Conservation (phyloP, 2,888 invertebrate species). For the Xylophagus ater region DNA sequence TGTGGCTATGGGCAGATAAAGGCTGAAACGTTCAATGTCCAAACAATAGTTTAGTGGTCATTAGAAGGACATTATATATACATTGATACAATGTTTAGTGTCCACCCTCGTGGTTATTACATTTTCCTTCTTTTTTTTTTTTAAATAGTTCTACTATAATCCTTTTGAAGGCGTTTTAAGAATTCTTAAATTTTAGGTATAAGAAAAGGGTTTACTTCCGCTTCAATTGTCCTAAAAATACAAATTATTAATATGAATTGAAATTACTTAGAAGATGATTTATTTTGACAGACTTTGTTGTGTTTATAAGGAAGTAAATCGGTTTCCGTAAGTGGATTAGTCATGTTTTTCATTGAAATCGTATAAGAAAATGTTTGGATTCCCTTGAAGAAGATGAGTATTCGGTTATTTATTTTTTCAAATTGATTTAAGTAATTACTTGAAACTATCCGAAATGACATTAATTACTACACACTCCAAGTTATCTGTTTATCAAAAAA, state of each 20-base stretch:
- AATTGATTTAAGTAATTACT: conserved; percentile 2
- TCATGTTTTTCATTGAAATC: conserved; percentile 6
- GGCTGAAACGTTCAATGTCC: conserved; percentile 5
- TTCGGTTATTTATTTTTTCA: conserved; percentile 5
- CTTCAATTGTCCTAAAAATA: neutral
- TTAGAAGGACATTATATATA: too few relatives aligned
- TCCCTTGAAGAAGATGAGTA: conserved; percentile 2
- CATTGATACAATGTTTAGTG: conserved; percentile 9
- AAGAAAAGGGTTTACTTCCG: conserved; percentile 11
- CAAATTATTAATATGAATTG: neutral
- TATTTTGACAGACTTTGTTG: conserved; percentile 12
- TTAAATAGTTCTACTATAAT: neutral
- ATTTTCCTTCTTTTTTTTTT: too few relatives aligned
- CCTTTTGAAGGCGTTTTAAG: neutral
- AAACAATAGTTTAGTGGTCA: conserved; percentile 2
- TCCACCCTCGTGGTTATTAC: too few relatives aligned
- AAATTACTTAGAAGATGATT: conserved; percentile 8
- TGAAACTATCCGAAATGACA: conserved; percentile 2
- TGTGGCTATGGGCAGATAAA: neutral
- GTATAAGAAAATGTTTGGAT: neutral
- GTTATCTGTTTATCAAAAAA: too few relatives aligned
- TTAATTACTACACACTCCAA: conserved; percentile 11
- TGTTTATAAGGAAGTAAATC: conserved; percentile 5
- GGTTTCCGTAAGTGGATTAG: conserved; percentile 10
- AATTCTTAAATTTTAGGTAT: too few relatives aligned